Percentiles rank a stretch among this genome's conserved stretches.
Evolutionary conservation across 2,113 vertebrate species (phyloP).

Genomic region (Pontoporia blainvillei): DNA sequence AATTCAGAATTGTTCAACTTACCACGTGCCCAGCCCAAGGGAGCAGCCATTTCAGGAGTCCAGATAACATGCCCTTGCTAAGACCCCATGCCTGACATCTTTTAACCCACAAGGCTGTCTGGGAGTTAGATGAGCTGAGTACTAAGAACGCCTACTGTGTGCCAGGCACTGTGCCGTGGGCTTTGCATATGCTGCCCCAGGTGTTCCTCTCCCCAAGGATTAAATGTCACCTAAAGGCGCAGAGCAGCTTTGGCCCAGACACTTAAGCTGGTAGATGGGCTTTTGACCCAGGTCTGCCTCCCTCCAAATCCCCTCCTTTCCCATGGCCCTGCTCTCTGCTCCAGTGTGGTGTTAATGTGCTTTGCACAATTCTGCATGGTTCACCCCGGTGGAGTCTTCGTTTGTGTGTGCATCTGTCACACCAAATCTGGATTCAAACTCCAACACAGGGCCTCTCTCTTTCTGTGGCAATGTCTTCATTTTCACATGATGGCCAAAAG

Average conservation of each 20-base stretch:
- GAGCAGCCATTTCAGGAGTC: neutral
- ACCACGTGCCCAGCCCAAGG: neutral
- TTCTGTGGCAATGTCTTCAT: slow-evolving; percentile 48
- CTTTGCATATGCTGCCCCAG: neutral
- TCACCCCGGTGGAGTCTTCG: neutral
- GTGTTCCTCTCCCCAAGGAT: neutral
- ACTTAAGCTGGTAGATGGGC: neutral
- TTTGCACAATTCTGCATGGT: accelerated
- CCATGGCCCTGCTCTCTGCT: neutral
- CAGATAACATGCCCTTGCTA: neutral
- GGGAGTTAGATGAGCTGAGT: neutral
- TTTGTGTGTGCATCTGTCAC: neutral
- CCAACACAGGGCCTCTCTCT: neutral
- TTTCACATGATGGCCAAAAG: slow-evolving; percentile 5
- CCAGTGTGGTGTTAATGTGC: neutral
- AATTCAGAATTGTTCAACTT: neutral
- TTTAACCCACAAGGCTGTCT: neutral
- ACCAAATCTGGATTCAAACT: slow-evolving; percentile 6
- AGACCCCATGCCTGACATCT: neutral
- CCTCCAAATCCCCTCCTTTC: neutral
- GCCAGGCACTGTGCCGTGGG: neutral
- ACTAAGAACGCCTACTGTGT: neutral
- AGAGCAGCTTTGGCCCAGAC: neutral
- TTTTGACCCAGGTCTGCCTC: neutral
- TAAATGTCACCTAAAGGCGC: neutral